Base-by-base conservation (phyloP, 1,140 invertebrate genomes). In the Ceratosolen fusciceps region DNA sequence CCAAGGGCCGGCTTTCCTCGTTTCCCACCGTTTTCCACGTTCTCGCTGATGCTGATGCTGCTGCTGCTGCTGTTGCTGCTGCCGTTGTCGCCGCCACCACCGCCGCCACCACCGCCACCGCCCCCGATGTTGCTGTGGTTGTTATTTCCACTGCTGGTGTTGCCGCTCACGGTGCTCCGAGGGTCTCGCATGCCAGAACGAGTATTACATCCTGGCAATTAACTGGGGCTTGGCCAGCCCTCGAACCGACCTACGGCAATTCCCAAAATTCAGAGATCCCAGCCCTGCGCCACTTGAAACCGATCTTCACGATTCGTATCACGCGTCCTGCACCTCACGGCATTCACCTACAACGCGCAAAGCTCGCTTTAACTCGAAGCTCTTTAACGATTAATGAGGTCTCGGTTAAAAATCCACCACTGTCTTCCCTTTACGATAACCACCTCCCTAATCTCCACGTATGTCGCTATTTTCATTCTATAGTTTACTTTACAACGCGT, bases 111-210 rank as follows among this genome's bases (percentile, higher is more conserved):
- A 19, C 26, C 19, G 60, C 34, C 19, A 34, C 24, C 70, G 34
- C 14, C 43, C 74, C 73, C 58, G n/a, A 12, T 56, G 34, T 21
- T 81, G 67, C n/a, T n/a, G n/a, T n/a, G n/a, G n/a, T n/a, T n/a
- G n/a, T n/a, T n/a, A n/a, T n/a, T n/a, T n/a, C n/a, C n/a, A 54
- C 72, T 74, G 72, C 73, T 74, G 73, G 34, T 56, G 62, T 10
- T 67, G 31, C 21, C 2, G 26, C 3, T 37, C 19, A 7, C 34
- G 75, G 9, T 58, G 62, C n/a, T 71, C n/a, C 43, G 37, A 43
- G 65, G 52, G 52, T 77, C 52, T 71, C 79, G 54, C 77, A 79
- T 74, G 49, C 77, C 77, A 71, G 19, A 39, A 14, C 16, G 16
- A 12, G 47, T n/a, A 58, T 62, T 43, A 49, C 70, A 73, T 79